These are phyloP conservation scores for Calameuta filiformis DNA, from an alignment of 2,888 invertebrate species.

Conservation along the genomic window DNA sequence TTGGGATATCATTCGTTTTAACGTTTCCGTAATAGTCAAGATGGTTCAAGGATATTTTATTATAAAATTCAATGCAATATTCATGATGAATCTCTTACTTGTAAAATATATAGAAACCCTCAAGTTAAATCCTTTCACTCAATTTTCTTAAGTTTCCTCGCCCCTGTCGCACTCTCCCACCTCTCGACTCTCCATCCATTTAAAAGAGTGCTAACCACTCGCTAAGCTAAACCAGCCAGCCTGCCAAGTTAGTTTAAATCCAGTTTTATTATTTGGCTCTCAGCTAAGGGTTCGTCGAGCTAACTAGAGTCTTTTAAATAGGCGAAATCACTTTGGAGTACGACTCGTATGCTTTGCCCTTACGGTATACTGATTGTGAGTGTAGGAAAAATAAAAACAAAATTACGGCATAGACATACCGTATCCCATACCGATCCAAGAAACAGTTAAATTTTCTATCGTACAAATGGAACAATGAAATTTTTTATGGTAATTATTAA, in stretches of 20 bases:
- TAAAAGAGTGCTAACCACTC: background rate
- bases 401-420: background rate
- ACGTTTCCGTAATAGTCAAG: background rate
- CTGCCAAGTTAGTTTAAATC: slow-evolving; percentile 17
- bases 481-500: background rate
- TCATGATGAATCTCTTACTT: too few species aligned
- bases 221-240: background rate
- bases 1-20: background rate
- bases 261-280: slow-evolving; percentile 28
- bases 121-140: background rate
- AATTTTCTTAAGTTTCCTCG: too few species aligned
- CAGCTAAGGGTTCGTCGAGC: background rate
- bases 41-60: background rate
- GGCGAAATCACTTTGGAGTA: background rate
- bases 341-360: background rate
- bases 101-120: background rate
- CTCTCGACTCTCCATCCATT: background rate
- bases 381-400: background rate
- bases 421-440: background rate
- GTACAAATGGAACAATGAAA: too few species aligned
- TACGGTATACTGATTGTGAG: background rate
- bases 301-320: background rate
- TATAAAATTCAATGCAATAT: background rate
- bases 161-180: background rate
- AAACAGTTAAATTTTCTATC: too few species aligned